Percentiles rank a stretch among this genome's conserved stretches.
phyloP scores from a whole-genome alignment of 2,888 invertebrate genomes.

The Leptura quadrifasciata region DNA sequence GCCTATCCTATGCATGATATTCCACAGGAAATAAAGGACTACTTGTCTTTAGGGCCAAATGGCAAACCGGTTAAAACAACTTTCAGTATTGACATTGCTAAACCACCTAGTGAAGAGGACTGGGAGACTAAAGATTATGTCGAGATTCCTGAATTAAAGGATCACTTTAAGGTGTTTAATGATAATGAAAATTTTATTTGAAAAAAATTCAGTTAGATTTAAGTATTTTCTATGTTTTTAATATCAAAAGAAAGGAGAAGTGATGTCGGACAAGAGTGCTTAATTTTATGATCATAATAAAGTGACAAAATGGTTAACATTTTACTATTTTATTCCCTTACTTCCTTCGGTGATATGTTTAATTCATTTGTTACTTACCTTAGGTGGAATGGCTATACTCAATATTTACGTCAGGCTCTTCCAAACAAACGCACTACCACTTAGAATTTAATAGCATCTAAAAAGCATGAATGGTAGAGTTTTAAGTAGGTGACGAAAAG shows the following conservation, averaged over 20 bases:
- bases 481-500: too few species aligned
- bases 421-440: too few species aligned
- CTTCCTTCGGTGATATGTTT: neutral
- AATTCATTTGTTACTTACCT: neutral
- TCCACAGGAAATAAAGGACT: slow-evolving; percentile 76
- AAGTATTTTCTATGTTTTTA: neutral
- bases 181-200: slow-evolving; percentile 22
- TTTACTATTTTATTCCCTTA: neutral
- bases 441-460: too few species aligned
- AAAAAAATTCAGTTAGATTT: neutral
- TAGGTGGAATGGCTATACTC: neutral
- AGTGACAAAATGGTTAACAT: neutral
- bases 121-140: slow-evolving; percentile 84
- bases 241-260: neutral
- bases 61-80: slow-evolving; percentile 79
- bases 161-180: slow-evolving; percentile 44
- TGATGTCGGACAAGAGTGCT: neutral
- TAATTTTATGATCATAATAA: neutral
- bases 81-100: slow-evolving; percentile 75
- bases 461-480: too few species aligned
- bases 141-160: slow-evolving; percentile 74
- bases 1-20: slow-evolving; percentile 75
- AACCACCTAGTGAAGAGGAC: slow-evolving; percentile 76
- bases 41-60: slow-evolving; percentile 78
- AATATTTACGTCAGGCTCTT: too few species aligned